Conservation (phyloP, 2,113 vertebrate species). For the Saccopteryx leptura region DNA sequence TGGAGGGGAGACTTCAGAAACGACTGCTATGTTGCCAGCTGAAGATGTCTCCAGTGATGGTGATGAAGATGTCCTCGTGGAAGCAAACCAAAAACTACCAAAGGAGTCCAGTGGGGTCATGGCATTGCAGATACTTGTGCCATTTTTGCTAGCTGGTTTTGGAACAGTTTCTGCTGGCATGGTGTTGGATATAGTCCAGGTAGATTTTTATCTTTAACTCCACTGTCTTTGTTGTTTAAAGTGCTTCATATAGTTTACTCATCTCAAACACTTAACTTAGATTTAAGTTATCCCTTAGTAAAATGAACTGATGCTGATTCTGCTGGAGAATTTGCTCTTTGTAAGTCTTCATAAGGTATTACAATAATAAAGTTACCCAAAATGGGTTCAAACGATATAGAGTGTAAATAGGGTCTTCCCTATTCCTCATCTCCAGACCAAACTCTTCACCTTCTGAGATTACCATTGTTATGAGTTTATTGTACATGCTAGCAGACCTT, state of each 20-base stretch:
- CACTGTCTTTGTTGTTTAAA: background rate
- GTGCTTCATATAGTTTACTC: background rate
- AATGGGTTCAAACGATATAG: background rate
- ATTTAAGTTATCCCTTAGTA: background rate
- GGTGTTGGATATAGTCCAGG: constrained; percentile 98
- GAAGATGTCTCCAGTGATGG: constrained; percentile 81
- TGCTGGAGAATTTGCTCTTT: background rate
- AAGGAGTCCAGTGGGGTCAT: constrained; percentile 96
- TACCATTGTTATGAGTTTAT: background rate
- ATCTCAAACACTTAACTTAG: background rate
- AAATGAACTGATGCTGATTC: background rate
- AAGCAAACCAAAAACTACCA: constrained; percentile 88
- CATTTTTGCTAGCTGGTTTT: constrained; percentile 97
- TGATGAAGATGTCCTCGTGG: constrained; percentile 86
- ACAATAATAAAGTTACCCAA: background rate
- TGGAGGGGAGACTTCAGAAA: constrained; percentile 90
- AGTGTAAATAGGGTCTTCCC: background rate
- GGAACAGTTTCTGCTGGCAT: constrained; percentile 98
- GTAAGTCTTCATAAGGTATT: background rate
- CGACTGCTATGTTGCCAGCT: constrained; percentile 92
- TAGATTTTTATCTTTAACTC: constrained; percentile 85
- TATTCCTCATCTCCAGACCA: background rate
- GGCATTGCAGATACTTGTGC: constrained; percentile 96
- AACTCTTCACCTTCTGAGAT: background rate
- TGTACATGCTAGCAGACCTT: background rate